Evolutionary conservation across 1,140 invertebrate species (phyloP).

Genomic region (Hypsibius dujardini): DNA sequence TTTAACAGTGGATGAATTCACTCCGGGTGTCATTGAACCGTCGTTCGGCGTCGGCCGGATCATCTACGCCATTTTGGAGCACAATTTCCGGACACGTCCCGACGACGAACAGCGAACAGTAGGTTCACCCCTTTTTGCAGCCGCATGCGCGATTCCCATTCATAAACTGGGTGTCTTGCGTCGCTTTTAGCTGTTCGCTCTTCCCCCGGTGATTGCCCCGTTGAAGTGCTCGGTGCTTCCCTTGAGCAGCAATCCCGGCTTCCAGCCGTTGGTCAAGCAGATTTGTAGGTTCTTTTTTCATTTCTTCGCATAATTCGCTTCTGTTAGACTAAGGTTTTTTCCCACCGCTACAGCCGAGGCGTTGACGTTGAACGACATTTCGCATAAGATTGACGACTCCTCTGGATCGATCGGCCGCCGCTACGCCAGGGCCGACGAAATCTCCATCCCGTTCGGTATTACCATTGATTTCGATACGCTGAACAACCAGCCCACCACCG

Average conservation of each 20-base stretch:
- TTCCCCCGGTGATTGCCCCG: slow-evolving; percentile 76
- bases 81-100: slow-evolving; percentile 74
- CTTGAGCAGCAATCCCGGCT: slow-evolving; percentile 69
- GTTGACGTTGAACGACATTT: slow-evolving; percentile 60
- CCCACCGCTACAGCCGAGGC: slow-evolving; percentile 39
- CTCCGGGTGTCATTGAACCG: slow-evolving; percentile 92
- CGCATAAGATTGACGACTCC: slow-evolving; percentile 87
- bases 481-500: slow-evolving; percentile 58
- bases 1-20: slow-evolving; percentile 68
- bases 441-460: slow-evolving; percentile 94
- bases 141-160: not conserved
- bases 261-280: slow-evolving; percentile 60
- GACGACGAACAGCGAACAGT: slow-evolving; percentile 83
- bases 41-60: slow-evolving; percentile 95
- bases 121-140: slow-evolving; percentile 26
- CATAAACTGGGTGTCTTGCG: slow-evolving; percentile 10
- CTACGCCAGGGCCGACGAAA: slow-evolving; percentile 85
- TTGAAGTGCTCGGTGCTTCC: slow-evolving; percentile 92
- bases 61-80: slow-evolving; percentile 88
- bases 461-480: slow-evolving; percentile 95
- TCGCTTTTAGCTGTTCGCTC: slow-evolving; percentile 52
- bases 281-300: slow-evolving; percentile 56
- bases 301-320: slow-evolving; percentile 24
- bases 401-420: slow-evolving; percentile 80
- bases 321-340: no score